phyloP scores from a whole-genome alignment of 1,140 invertebrate genomes.

The Caerostris darwini region DNA sequence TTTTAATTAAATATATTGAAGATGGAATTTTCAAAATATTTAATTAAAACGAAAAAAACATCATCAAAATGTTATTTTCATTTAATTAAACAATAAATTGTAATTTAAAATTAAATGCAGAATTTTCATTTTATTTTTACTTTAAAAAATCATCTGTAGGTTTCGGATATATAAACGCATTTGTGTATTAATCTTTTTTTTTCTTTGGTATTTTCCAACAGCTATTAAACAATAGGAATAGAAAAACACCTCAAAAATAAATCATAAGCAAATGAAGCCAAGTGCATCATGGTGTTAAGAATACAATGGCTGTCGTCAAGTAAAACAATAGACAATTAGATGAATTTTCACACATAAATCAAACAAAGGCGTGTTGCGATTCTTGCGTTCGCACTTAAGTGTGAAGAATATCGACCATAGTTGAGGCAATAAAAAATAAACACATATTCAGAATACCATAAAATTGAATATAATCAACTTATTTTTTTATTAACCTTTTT shows the following conservation, averaged over 20 bases:
- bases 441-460: too few relatives aligned
- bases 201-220: not conserved
- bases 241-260: not conserved
- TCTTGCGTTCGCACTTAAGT: not conserved
- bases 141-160: too few relatives aligned
- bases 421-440: not conserved
- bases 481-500: not conserved
- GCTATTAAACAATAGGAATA: not conserved
- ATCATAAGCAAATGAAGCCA: not conserved
- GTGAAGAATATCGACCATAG: not conserved
- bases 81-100: too few relatives aligned
- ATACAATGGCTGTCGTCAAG: not conserved
- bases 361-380: constrained; percentile 16
- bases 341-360: constrained; percentile 30
- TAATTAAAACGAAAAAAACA: too few relatives aligned
- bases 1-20: too few relatives aligned
- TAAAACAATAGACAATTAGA: constrained; percentile 36
- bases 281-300: not conserved
- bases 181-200: not conserved
- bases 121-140: too few relatives aligned
- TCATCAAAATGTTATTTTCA: too few relatives aligned
- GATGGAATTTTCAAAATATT: too few relatives aligned
- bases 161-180: too few relatives aligned
- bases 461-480: not conserved
- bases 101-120: too few relatives aligned